These are phyloP conservation scores for Suricata suricatta DNA, from an alignment of 2,113 vertebrate species.

Conservation along the genomic window DNA sequence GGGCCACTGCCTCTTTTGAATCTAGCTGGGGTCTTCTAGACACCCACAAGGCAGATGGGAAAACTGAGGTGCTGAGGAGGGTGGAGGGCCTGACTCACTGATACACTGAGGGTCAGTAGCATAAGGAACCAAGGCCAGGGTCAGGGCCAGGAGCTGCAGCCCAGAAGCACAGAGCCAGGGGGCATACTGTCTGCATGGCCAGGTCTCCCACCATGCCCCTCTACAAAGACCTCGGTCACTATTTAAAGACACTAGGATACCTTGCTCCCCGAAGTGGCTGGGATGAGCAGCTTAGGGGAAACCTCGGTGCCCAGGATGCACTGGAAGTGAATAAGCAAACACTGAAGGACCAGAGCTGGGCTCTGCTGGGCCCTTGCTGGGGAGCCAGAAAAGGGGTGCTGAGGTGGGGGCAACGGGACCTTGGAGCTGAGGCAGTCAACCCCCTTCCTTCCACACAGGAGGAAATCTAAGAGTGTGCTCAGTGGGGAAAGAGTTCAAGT, in stretches of 20 bases:
- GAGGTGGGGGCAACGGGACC: neutral
- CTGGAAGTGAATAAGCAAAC: neutral
- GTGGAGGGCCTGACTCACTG: neutral
- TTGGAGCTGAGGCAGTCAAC: neutral
- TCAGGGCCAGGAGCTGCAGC: rapidly evolving
- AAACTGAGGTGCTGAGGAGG: neutral
- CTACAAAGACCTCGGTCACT: neutral
- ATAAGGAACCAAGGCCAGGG: neutral
- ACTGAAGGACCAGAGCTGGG: rapidly evolving
- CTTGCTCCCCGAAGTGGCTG: neutral
- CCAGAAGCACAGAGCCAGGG: neutral
- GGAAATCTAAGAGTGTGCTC: neutral
- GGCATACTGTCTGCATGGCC: rapidly evolving
- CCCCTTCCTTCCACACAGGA: neutral
- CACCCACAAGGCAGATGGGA: neutral
- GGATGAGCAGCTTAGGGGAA: neutral
- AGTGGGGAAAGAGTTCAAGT: no score
- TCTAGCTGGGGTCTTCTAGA: neutral
- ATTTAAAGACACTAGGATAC: neutral
- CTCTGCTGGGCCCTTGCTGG: rapidly evolving
- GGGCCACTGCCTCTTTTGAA: neutral
- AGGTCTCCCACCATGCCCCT: neutral
- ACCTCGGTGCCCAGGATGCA: neutral
- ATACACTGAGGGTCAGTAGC: neutral
- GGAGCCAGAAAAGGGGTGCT: neutral